phyloP scores from a whole-genome alignment of 1,140 invertebrate genomes.

The Drosophila simulans region DNA sequence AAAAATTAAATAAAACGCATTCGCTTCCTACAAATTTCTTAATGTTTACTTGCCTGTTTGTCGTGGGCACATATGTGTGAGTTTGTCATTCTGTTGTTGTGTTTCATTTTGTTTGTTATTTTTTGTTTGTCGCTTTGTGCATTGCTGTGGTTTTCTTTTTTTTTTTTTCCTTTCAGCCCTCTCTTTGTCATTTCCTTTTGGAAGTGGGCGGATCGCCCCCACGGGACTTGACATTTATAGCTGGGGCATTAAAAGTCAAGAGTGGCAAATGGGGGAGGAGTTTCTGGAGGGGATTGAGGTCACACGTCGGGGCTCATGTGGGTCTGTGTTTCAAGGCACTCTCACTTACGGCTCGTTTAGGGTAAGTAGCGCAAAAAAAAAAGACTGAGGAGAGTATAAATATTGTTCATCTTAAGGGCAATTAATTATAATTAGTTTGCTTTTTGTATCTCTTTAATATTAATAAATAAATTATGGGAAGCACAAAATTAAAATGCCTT shows the following conservation, averaged over 20 bases:
- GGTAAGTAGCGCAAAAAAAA: constrained; percentile 6
- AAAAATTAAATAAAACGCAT: constrained; percentile 67
- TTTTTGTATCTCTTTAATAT: not conserved
- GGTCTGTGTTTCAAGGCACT: constrained; percentile 25
- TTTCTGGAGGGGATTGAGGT: constrained; percentile 24
- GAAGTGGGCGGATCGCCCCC: constrained; percentile 5
- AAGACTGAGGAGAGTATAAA: constrained; percentile 4
- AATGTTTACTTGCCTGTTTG: constrained; percentile 35
- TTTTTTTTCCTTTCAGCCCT: constrained; percentile 18
- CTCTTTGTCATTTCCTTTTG: constrained; percentile 41
- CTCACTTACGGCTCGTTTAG: constrained; percentile 37
- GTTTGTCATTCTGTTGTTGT: constrained; percentile 19
- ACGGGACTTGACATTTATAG: constrained; percentile 65
- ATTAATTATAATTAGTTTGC: constrained; percentile 1
- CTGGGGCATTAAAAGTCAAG: constrained; percentile 61
- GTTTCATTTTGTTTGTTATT: constrained; percentile 26
- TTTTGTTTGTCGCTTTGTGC: constrained; percentile 34
- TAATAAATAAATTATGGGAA: not conserved
- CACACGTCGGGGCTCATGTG: constrained; percentile 27
- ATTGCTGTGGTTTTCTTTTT: constrained; percentile 43
- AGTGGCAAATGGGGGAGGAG: constrained; percentile 47
- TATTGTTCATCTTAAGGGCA: constrained; percentile 4
- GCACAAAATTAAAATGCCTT: not conserved
- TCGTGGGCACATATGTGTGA: constrained; percentile 13
- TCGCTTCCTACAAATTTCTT: constrained; percentile 62